A percentile compares a stretch with the other conserved stretches of the same genome.
phyloP scores from a whole-genome alignment of 2,113 vertebrate species.

The Oryzias woworae region DNA sequence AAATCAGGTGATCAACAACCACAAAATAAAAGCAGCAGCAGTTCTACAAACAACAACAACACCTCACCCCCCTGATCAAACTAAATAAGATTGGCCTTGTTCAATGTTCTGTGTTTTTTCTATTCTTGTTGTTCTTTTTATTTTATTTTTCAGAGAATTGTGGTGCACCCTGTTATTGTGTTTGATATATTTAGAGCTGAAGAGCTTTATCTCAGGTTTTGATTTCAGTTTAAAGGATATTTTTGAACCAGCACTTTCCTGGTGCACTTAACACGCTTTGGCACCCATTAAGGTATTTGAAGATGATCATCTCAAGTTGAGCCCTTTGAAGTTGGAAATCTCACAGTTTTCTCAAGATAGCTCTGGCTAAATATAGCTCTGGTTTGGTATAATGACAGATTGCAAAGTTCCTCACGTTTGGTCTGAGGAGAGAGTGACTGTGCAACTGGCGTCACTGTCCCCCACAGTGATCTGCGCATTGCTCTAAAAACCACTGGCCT shows the following conservation, averaged over 20 bases:
- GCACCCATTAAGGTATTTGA: neutral
- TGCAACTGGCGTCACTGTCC: slow-evolving; percentile 63
- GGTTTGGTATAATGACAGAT: slow-evolving; percentile 74
- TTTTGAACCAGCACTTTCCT: neutral
- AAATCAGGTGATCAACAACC: no score
- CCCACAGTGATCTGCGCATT: slow-evolving; percentile 50
- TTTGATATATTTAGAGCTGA: slow-evolving; percentile 14
- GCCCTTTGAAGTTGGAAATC: slow-evolving; percentile 40
- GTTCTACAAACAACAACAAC: no score
- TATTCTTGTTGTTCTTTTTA: neutral
- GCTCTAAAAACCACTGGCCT: slow-evolving; percentile 51
- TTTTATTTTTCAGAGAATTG: slow-evolving; percentile 18
- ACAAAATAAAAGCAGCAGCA: no score
- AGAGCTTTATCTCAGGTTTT: slow-evolving; percentile 18
- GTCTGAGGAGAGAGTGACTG: slow-evolving; percentile 52
- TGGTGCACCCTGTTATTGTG: slow-evolving; percentile 6
- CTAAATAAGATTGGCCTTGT: slow-evolving; percentile 31
- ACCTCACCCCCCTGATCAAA: slow-evolving; percentile 24
- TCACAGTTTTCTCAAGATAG: slow-evolving; percentile 59
- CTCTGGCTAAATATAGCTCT: slow-evolving; percentile 53
- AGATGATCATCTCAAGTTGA: slow-evolving; percentile 28
- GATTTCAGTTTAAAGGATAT: slow-evolving; percentile 1
- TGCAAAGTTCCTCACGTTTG: slow-evolving; percentile 54
- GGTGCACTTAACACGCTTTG: neutral
- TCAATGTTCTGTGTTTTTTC: slow-evolving; percentile 31